Conservation (phyloP, 2,113 vertebrate genomes). For the Oceanodroma tethys region DNA sequence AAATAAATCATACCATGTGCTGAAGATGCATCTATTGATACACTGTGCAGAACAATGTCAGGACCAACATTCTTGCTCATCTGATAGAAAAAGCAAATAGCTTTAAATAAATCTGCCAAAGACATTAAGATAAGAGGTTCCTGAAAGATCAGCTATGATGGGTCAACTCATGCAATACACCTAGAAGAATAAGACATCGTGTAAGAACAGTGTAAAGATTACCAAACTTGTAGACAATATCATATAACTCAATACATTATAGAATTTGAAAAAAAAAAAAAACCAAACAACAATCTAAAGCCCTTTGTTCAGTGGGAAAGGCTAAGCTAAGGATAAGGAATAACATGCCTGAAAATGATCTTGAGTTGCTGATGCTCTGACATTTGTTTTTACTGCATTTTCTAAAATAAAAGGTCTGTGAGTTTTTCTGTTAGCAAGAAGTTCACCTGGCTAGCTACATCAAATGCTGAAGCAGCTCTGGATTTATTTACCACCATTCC, state of each 20-base stretch:
- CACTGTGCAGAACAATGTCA: neutral
- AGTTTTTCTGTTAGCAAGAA: neutral
- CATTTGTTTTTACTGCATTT: neutral
- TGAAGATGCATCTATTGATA: rapidly evolving
- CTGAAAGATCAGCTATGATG: neutral
- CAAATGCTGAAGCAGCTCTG: neutral
- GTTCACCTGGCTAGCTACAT: neutral
- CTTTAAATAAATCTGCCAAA: neutral
- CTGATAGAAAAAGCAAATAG: neutral
- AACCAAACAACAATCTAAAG: neutral
- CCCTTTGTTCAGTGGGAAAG: rapidly evolving
- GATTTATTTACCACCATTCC: neutral
- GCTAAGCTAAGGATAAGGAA: neutral
- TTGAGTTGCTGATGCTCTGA: neutral
- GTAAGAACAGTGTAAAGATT: neutral
- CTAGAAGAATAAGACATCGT: neutral
- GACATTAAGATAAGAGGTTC: neutral
- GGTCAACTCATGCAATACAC: rapidly evolving
- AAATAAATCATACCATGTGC: neutral
- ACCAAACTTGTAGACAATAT: rapidly evolving
- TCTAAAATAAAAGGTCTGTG: neutral
- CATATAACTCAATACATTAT: rapidly evolving
- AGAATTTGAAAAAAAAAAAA: neutral
- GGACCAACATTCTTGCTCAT: neutral
- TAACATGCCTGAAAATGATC: neutral